Evolutionary conservation across 23 tunicate genomes (phyloP), one percentile per base, ranked within the genome.

Genomic region (Halocynthia aurantium): DNA sequence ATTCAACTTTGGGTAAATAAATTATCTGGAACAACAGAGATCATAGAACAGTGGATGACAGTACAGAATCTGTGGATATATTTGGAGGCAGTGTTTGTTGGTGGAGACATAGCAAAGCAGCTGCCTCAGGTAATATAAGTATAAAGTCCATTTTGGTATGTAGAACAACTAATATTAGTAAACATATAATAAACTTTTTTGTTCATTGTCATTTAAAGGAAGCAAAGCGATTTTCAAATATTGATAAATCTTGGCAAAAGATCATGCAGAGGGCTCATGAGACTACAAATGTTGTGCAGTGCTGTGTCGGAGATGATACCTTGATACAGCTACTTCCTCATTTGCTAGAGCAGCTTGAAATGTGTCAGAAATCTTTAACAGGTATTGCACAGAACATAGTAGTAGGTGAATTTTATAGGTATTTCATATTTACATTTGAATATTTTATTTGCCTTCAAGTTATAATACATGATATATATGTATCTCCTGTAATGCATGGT

Each of bases 251-350:
- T 49, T 93, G 98, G 98, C 76, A 83, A 72, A 93, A 93, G 65
- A 93, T 93, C 50, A 93, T 93, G 98, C 98, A 93, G 57, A 70
- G 93, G 61, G 98, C 98, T 49, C 98, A 93, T 60, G 98, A 93
- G 70, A 93, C 84, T 63, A 93, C 98, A 5, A 93, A 93, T 55
- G 98, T 93, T 63, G 93, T 93, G 8, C 61, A 67, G 22, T 93
- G 98, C 55, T 93, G 98, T 77, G 93, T 87, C 6, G 98, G 98
- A 8, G 98, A 93, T 75, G 98, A 93, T n/a, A 93, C 86, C 44
- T 72, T 87, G 76, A 61, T 76, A 61, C 98, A 93, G 52, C 86
- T 93, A 18, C 84, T 93, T 8, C 98, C 98, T 40, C 98, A 93
- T 81, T 81, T 93, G 66, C 86, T 93, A 8, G 98, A 93, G 62